Conservation (phyloP, 2,888 invertebrate species). For the Brachyptera risi region DNA sequence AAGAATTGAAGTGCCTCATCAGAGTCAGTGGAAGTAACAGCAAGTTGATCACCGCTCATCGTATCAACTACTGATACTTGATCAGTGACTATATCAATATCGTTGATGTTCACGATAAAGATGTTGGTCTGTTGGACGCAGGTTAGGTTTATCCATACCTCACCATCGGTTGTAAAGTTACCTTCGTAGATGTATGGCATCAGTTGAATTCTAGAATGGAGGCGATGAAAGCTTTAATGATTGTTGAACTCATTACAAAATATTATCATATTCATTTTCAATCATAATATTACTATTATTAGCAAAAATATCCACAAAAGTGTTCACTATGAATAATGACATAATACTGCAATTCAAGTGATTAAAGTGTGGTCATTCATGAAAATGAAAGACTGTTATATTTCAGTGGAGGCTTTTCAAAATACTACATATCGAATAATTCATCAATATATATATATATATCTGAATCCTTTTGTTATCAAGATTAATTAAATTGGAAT, state of each 20-base stretch:
- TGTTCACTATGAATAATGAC: no score
- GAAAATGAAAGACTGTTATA: no score
- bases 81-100: conserved; percentile 4
- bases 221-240: no score
- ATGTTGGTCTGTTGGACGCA: conserved; percentile 40
- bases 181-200: conserved; percentile 43
- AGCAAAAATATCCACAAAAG: background rate
- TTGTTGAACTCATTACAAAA: background rate
- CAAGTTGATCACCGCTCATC: background rate
- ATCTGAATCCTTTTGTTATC: no score
- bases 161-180: conserved; percentile 47
- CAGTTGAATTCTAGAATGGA: conserved; percentile 22
- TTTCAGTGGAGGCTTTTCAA: no score
- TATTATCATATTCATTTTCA: background rate
- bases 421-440: no score
- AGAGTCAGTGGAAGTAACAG: background rate
- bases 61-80: background rate
- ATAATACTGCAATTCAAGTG: no score
- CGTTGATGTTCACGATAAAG: conserved; percentile 41
- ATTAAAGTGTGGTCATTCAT: no score
- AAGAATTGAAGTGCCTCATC: conserved; percentile 37
- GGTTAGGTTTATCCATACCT: conserved; percentile 45
- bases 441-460: no score
- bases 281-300: background rate
- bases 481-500: no score